phyloP scores from a whole-genome alignment of 2,797 vertebrate genomes.

The Atherinosoma microstoma region DNA sequence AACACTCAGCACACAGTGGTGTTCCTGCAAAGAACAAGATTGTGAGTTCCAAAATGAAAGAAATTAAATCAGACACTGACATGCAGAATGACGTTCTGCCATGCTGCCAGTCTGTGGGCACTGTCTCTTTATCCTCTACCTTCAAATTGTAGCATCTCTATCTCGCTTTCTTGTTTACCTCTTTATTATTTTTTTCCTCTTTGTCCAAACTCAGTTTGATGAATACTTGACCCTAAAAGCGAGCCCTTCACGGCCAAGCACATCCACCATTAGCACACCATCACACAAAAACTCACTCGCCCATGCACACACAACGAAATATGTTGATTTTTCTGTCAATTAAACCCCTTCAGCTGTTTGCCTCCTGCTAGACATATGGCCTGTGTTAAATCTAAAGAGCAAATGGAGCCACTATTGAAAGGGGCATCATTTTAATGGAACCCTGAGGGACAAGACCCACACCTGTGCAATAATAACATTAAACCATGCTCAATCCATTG shows the following conservation, averaged over 20 bases:
- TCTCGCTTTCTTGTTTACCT: constrained; percentile 26
- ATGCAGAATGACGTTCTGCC: constrained; percentile 24
- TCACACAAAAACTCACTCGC: constrained; percentile 24
- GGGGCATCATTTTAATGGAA: constrained; percentile 86
- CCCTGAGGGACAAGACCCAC: constrained; percentile 84
- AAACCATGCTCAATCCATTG: constrained; percentile 67
- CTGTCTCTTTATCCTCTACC: constrained; percentile 16
- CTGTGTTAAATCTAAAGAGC: constrained; percentile 85
- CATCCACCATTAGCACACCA: constrained; percentile 58
- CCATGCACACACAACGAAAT: constrained; percentile 71
- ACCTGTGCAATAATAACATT: constrained; percentile 83
- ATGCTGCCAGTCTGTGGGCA: constrained; percentile 20
- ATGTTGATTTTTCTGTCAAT: constrained; percentile 88
- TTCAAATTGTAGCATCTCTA: constrained; percentile 12
- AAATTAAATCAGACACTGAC: constrained; percentile 24
- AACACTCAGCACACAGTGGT: constrained; percentile 53
- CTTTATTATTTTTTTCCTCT: constrained; percentile 33
- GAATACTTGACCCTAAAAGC: constrained; percentile 69
- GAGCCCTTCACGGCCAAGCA: constrained; percentile 62
- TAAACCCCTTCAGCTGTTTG: constrained; percentile 88
- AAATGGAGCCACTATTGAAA: constrained; percentile 76
- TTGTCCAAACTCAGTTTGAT: constrained; percentile 62
- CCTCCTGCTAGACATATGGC: constrained; percentile 88
- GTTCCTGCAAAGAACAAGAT: constrained; percentile 42
- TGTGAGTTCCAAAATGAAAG: constrained; percentile 38